Conservation (phyloP, 2,113 vertebrate genomes). For the Gymnobelideus leadbeateri region DNA sequence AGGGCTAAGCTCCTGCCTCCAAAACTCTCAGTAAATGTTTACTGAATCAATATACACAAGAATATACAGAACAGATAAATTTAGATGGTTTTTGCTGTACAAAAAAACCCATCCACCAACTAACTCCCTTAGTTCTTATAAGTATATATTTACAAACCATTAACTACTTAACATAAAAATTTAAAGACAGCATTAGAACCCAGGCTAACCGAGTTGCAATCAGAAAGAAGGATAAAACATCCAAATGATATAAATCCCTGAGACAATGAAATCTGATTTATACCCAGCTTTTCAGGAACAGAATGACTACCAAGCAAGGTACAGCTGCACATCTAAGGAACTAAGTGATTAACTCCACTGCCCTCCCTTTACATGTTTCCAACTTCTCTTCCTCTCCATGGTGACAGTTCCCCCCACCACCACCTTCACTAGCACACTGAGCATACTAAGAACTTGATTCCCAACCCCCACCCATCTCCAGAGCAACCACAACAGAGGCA, state of each 20-base stretch:
- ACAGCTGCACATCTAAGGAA: background rate
- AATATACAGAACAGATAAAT: background rate
- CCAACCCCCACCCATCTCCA: slow-evolving; percentile 19
- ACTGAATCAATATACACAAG: background rate
- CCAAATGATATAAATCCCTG: slow-evolving; percentile 31
- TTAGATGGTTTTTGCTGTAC: background rate
- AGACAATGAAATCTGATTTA: slow-evolving; percentile 34
- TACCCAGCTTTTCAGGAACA: slow-evolving; percentile 11
- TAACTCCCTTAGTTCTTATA: background rate
- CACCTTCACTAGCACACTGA: slow-evolving; percentile 38
- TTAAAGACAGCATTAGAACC: slow-evolving; percentile 15
- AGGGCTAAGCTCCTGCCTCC: background rate
- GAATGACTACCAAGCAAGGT: slow-evolving; percentile 37
- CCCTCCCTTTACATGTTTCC: slow-evolving; percentile 49
- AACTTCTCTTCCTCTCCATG: slow-evolving; percentile 57
- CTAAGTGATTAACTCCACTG: slow-evolving; percentile 26
- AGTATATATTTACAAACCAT: background rate
- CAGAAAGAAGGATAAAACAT: slow-evolving; percentile 53
- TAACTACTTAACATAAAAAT: background rate
- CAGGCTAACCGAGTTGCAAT: slow-evolving; percentile 21
- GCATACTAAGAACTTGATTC: background rate
- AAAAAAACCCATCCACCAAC: background rate
- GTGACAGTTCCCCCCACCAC: slow-evolving; percentile 55
- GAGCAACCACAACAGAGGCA: slow-evolving; percentile 39
- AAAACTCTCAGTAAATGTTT: background rate